These are phyloP conservation scores for Stenodema calcarata DNA, from an alignment of 2,888 invertebrate genomes.

Conservation along the genomic window DNA sequence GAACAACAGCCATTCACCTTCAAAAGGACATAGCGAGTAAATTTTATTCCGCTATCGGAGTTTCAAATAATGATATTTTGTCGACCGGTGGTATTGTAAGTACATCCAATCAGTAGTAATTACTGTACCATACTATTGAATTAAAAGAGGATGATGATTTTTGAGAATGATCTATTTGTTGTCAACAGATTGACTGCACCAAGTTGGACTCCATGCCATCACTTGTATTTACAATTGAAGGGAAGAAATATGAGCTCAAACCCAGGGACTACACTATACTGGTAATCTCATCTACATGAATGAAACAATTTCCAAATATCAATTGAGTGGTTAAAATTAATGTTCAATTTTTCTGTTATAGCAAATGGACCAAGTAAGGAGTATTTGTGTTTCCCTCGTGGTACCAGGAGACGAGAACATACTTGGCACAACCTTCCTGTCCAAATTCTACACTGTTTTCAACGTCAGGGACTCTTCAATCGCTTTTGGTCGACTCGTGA, in stretches of 20 bases:
- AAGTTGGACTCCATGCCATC: constrained; percentile 1
- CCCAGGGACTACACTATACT: constrained; percentile 19
- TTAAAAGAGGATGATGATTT: too few species aligned
- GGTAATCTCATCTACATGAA: not conserved
- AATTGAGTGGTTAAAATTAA: too few species aligned
- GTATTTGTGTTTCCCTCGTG: not conserved
- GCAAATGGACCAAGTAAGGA: not conserved
- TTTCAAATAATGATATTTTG: not conserved
- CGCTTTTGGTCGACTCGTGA: constrained; percentile 8
- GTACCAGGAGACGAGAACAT: not conserved
- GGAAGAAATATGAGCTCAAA: not conserved
- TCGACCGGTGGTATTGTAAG: not conserved
- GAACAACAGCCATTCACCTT: not conserved
- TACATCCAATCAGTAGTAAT: too few species aligned
- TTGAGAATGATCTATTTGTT: not conserved
- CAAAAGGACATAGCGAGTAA: not conserved
- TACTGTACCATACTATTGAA: too few species aligned
- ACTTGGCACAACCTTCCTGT: constrained; percentile 7
- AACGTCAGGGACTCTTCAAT: constrained; percentile 28
- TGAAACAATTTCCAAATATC: too few species aligned
- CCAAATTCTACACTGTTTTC: constrained; percentile 41
- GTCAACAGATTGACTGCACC: constrained; percentile 13
- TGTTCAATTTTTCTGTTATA: not conserved
- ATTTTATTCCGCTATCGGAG: not conserved
- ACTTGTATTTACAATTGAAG: not conserved